Evolutionary conservation across 2,888 invertebrate species (phyloP), one percentile per base, ranked within the genome.

Genomic region (Gari tellinella): DNA sequence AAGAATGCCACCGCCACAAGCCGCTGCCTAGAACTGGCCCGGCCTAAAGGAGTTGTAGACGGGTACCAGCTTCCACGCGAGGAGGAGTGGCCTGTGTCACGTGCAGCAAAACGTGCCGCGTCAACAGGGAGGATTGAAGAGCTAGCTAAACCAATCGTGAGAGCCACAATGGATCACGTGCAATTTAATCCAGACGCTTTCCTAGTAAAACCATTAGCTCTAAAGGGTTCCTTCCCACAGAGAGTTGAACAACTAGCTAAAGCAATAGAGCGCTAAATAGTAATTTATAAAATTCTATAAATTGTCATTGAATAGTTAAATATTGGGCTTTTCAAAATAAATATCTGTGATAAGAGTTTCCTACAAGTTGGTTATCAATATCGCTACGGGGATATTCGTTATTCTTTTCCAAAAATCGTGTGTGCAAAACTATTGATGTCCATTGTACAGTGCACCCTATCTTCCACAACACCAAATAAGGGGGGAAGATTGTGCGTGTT

Each of bases 121-220:
- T 72, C 84, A 8, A 75, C 84, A 15, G 75, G 74, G 0, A 70
- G 89, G 5, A 46, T 88, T 5, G 79, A 78, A 25, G 86, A 88
- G 63, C 79, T 89, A 52, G 68, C 86, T 15, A 70, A 67, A 40
- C 90, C 90, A 56, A 81, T 89, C 45, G 80, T 87, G 8, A 66
- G 90, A 23, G 88, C 86, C 37, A 83, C 88, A n/a, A 90, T 90
- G 90, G 90, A 90, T 75, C 86, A 88, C 65, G 85, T 90, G 66
- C 90, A 89, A 82, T 90, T 89, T 65, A 88, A 90, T 73, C 89
- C 90, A 31, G 86, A 89, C 40, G 90, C 90, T 23, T 90, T 90
- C 74, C 17, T 84, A 21, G 90, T 90, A 4, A 89, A 86, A 72
- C 82, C 80, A 48, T 72, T 75, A 25, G 90, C 90, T 3, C 79